A percentile compares a stretch with the other conserved stretches of the same genome.
These are phyloP conservation scores for Gobius niger DNA, from an alignment of 2,113 vertebrate species.

Conservation along the genomic window DNA sequence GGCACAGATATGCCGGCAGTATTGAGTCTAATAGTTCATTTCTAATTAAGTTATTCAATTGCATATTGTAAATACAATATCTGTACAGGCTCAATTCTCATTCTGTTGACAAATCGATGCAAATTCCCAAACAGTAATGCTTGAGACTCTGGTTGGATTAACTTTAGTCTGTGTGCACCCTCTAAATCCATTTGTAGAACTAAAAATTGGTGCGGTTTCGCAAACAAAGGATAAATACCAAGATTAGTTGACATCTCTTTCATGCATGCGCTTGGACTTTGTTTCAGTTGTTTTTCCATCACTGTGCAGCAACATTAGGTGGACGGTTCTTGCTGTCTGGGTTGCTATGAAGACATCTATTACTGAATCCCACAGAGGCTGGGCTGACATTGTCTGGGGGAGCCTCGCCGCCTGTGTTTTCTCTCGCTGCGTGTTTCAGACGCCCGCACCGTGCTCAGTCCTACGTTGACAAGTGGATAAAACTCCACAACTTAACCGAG, in stretches of 20 bases:
- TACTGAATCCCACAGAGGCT: conserved; percentile 25
- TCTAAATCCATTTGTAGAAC: background rate
- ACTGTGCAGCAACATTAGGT: background rate
- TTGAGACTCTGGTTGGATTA: too few relatives aligned
- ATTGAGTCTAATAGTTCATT: background rate
- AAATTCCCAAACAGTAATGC: background rate
- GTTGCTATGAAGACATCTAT: conserved; percentile 30
- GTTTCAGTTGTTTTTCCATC: background rate
- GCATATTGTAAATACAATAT: too few relatives aligned
- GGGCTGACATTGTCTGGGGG: conserved; percentile 53
- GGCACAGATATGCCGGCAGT: background rate
- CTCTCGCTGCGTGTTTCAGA: conserved; percentile 42
- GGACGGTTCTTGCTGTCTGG: background rate
- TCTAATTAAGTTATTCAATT: too few relatives aligned
- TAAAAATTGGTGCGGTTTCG: too few relatives aligned
- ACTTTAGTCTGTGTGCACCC: too few relatives aligned
- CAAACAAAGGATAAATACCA: too few relatives aligned
- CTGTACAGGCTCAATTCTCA: too few relatives aligned
- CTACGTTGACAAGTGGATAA: conserved; percentile 50
- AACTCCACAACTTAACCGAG: conserved; percentile 57
- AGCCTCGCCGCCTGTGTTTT: conserved; percentile 39
- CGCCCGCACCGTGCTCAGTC: conserved; percentile 32
- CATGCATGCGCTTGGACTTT: background rate
- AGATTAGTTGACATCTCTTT: too few relatives aligned
- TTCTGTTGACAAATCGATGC: background rate